Base-by-base conservation (phyloP, 2,888 invertebrate species). In the Acholoe squamosa region DNA sequence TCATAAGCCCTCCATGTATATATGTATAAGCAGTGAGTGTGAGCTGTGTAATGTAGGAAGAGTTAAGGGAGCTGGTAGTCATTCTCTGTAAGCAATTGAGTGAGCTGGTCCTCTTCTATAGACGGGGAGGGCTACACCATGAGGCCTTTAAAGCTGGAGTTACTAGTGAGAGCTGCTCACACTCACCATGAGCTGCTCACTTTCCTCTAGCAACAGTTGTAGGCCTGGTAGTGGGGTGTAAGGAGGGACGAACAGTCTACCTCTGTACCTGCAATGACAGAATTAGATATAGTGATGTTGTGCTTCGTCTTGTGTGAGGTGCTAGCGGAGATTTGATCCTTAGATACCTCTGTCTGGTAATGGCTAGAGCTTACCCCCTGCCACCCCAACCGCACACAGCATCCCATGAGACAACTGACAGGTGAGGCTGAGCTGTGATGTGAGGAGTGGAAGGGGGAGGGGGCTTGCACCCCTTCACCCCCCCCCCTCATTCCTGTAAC, bases 341-440 rank as follows among this genome's bases (percentile, higher is more conserved):
- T 80, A 80, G 80, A 43, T 80, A 80, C 80, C 80, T 33, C 33
- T 43, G 80, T 80, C 33, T 33, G 71, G 71, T 28, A 3, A 25
- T 25, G 71, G 71, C 14, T 61, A n/a, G 61, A 3, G 61, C 61
- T 43, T 43, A 43, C 43, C 43, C 43, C 43, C 43, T 10, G 5
- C 43, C 43, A 3, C 43, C 10, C 43, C 43, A 3, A 3, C 43
- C 43, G 3, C 43, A 43, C 43, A 7, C n/a, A 14, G 71, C 71
- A 25, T 71, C 14, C n/a, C 71, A 28, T 28, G 71, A 14, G 71
- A 28, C 28, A 71, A 7, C 5, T 28, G 71, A 25, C 71, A 71
- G 71, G 71, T 71, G 71, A 25, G 71, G 71, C 71, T 22, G 71
- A 71, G 25, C 12, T 71, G 43, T 43, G 43, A 43, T 3, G 43